phyloP scores from a whole-genome alignment of 2,797 vertebrate genomes.

The Sebastes taczanowskii region DNA sequence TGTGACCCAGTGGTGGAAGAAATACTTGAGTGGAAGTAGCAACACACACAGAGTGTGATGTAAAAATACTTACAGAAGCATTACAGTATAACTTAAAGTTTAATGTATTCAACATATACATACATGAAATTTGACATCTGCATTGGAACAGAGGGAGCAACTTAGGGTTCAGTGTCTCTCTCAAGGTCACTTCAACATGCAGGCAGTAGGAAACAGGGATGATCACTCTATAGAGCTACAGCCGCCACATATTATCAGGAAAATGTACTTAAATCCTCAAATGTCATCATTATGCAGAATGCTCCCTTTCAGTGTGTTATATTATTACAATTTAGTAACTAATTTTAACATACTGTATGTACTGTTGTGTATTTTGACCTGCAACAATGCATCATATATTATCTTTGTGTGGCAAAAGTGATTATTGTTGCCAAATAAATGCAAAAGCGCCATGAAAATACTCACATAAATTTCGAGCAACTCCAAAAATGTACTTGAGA shows the following conservation, averaged over 20 bases:
- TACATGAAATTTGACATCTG: too few species aligned
- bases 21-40: neutral
- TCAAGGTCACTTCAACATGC: too few species aligned
- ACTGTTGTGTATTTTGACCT: neutral
- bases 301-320: neutral
- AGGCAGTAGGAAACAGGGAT: too few species aligned
- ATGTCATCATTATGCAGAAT: neutral
- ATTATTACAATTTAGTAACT: neutral
- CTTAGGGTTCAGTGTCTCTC: too few species aligned
- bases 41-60: neutral
- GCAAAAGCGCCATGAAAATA: neutral
- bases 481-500: neutral
- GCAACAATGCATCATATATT: neutral
- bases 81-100: too few species aligned
- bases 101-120: too few species aligned
- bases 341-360: neutral
- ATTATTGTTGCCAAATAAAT: neutral
- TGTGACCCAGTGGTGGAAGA: neutral
- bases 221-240: too few species aligned
- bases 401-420: neutral
- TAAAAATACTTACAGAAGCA: too few species aligned
- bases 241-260: neutral
- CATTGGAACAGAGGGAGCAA: too few species aligned
- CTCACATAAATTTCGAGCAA: neutral
- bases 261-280: neutral